A percentile compares a stretch with the other conserved stretches of the same genome.
Conservation (phyloP, 2,113 vertebrate genomes). For the Lates calcarifer region DNA sequence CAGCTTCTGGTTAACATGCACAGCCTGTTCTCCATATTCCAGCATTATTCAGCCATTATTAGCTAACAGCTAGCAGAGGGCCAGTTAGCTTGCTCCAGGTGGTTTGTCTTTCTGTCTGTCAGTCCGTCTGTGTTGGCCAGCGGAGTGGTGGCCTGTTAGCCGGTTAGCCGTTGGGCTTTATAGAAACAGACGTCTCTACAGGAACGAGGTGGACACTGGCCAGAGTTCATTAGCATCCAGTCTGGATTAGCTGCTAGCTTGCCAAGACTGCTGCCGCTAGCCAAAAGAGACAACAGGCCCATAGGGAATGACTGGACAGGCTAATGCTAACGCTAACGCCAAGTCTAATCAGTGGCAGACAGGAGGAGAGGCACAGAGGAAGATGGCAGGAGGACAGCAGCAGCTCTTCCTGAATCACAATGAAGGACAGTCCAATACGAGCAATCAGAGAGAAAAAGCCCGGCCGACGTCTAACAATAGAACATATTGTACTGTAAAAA, state of each 20-base stretch:
- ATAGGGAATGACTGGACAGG: constrained; percentile 57
- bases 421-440: constrained; percentile 27
- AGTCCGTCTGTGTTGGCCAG: constrained; percentile 23
- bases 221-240: constrained; percentile 79
- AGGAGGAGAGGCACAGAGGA: constrained; percentile 36
- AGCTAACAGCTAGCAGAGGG: constrained; percentile 40
- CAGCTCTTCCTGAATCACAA: constrained; percentile 46
- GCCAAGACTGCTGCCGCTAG: constrained; percentile 63
- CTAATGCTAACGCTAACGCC: constrained; percentile 70
- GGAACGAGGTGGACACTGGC: constrained; percentile 66
- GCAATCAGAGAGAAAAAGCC: neutral
- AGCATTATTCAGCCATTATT: constrained; percentile 4
- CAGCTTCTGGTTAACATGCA: constrained; percentile 3
- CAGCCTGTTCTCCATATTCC: neutral
- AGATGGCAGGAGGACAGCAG: constrained; percentile 22
- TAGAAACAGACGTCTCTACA: constrained; percentile 72
- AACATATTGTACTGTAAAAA: neutral
- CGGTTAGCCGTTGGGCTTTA: constrained; percentile 64
- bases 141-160: constrained; percentile 38
- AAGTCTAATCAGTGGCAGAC: constrained; percentile 62
- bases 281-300: constrained; percentile 70
- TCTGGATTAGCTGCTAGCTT: constrained; percentile 71
- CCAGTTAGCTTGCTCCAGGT: constrained; percentile 32
- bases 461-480: neutral
- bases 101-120: constrained; percentile 16